Conservation (phyloP, 2,797 vertebrate species). For the Gymnothorax reevesii region DNA sequence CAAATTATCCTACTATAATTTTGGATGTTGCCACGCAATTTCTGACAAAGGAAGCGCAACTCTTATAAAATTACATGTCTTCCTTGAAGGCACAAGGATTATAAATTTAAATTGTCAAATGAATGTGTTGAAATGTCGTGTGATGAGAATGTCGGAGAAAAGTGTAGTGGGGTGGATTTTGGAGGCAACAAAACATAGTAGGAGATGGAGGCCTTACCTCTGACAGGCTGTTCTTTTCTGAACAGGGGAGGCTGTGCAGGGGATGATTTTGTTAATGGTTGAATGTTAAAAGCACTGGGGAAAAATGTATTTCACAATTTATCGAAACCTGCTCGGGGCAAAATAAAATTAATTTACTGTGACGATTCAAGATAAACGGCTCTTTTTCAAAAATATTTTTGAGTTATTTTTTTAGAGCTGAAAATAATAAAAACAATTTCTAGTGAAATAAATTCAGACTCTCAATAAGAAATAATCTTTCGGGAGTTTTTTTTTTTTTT, state of each 20-base stretch:
- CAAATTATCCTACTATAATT: not conserved
- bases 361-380: not conserved
- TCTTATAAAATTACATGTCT: not conserved
- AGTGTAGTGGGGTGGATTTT: not conserved
- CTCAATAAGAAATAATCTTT: conserved; percentile 11
- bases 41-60: not conserved
- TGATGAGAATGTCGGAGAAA: not conserved
- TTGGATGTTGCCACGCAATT: not conserved
- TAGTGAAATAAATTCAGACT: conserved; percentile 23
- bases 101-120: not conserved
- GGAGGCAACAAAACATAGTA: not conserved
- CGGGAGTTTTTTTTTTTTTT: not conserved
- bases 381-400: not conserved
- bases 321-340: not conserved
- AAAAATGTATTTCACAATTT: not conserved
- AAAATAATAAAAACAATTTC: conserved; percentile 9
- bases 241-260: not conserved
- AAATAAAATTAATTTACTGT: not conserved
- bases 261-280: not conserved
- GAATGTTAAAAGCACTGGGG: not conserved
- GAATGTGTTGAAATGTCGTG: not conserved
- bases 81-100: not conserved
- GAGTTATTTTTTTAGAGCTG: not conserved
- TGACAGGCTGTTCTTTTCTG: not conserved
- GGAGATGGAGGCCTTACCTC: not conserved